Evolutionary conservation across 2,888 invertebrate species (phyloP).

Genomic region (Caenorhabditis sulstoni): DNA sequence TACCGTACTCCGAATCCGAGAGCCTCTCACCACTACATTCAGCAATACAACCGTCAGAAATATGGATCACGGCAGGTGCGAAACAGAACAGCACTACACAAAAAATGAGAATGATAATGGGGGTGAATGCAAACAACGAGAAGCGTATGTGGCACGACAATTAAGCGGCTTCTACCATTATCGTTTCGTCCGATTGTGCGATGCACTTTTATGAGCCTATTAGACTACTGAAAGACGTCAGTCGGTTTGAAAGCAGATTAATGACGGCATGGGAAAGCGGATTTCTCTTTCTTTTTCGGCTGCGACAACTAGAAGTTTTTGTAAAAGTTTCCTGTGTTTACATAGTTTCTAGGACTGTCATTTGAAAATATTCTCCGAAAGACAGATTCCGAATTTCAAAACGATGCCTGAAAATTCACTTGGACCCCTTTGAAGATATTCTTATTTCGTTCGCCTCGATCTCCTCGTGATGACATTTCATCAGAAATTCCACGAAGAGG

Average conservation of each 20-base stretch:
- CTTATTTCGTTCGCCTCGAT: no score
- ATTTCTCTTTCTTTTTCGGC: neutral
- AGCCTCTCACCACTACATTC: neutral
- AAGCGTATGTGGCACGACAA: conserved; percentile 17
- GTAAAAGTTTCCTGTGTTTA: no score
- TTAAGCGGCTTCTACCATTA: conserved; percentile 26
- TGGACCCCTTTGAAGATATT: no score
- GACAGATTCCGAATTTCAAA: no score
- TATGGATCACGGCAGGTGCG: conserved; percentile 13
- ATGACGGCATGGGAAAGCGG: neutral
- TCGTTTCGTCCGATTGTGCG: conserved; percentile 9
- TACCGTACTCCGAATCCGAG: conserved; percentile 17
- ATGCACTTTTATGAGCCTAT: conserved; percentile 51
- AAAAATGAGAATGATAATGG: conserved; percentile 10
- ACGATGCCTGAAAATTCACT: no score
- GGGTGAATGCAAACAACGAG: conserved; percentile 10
- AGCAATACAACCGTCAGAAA: neutral
- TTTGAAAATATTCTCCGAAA: no score
- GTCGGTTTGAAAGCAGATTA: conserved; percentile 6
- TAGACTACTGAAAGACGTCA: conserved; percentile 20
- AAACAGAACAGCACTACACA: neutral
- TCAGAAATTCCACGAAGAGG: no score
- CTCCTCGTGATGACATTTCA: no score
- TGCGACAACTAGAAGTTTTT: no score
- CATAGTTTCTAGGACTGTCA: no score